Base-by-base conservation (phyloP, 2,797 vertebrate genomes). In the Heliangelus exortis region DNA sequence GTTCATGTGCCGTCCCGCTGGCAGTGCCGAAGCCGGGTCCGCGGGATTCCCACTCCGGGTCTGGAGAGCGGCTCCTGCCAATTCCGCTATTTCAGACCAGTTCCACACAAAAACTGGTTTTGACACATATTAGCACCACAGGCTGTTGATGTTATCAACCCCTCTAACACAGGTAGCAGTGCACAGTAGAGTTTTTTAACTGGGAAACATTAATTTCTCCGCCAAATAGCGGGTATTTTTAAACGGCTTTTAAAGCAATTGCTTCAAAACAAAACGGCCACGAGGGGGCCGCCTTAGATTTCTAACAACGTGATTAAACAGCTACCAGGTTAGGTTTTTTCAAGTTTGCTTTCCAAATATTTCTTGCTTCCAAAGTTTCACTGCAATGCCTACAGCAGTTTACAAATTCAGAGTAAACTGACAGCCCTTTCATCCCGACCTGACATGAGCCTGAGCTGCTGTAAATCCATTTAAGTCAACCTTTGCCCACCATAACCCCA, bases 201-300 rank as follows among this genome's bases (percentile, higher is more conserved):
- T 1, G 2, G 22, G 14, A 72, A 57, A 36, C 36, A 17, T 51
- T 57, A 1, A 5, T 41, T 74, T 63, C 48, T 68, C 11, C 36
- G 62, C 17, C 29, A 45, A 80, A 53, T 21, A 57, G 79, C 9
- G 50, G n/a, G 39, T 25, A 10, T n/a, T 81, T 67, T 39, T 1
- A 72, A 67, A 33, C 4, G 11, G 3, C 1, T 83, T 48, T 34
- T 47, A 26, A 39, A 53, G n/a, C 43, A 2, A 10, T 6, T 1
- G 20, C 82, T 71, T 57, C 13, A 15, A 3, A 65, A 5, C 39
- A 20, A 59, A 23, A 65, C 2, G 76, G 82, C 91, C 95, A 41
- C 66, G 5, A 93, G 94, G 41, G 91, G 91, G 94, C 87, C 28
- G 84, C 75, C 73, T 71, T 12, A 53, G 22, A 39, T 91, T 31